Percentiles rank a stretch among this genome's conserved stretches.
Evolutionary conservation across 1,140 invertebrate species (phyloP).

Genomic region (Chlorops oryzae): DNA sequence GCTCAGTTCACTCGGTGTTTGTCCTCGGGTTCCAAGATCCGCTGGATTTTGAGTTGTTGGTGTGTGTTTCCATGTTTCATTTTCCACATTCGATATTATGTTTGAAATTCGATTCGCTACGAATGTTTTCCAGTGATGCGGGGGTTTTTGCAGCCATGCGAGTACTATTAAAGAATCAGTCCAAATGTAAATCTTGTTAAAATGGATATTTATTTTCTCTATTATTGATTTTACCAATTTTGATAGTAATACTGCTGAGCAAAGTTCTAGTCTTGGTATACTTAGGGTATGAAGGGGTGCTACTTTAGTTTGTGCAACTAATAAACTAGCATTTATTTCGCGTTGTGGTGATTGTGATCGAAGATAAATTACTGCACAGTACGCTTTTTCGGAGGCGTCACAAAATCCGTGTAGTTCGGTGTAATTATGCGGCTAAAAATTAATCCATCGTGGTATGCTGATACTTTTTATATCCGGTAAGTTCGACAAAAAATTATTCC

Average conservation of each 20-base stretch:
- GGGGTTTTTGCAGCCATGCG: too few relatives aligned
- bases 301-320: constrained; percentile 29
- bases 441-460: background rate
- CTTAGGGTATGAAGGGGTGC: constrained; percentile 34
- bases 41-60: too few relatives aligned
- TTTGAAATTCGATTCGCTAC: too few relatives aligned
- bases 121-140: too few relatives aligned
- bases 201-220: too few relatives aligned
- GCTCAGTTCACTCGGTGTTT: too few relatives aligned
- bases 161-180: too few relatives aligned
- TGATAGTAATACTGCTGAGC: background rate
- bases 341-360: background rate
- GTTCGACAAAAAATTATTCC: background rate
- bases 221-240: background rate
- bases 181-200: too few relatives aligned
- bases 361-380: constrained; percentile 28
- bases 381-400: constrained; percentile 37
- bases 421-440: background rate
- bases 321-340: background rate
- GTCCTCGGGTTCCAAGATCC: too few relatives aligned
- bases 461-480: background rate
- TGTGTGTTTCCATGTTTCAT: too few relatives aligned
- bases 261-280: constrained; percentile 44
- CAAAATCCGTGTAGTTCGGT: constrained; percentile 28
- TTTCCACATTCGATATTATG: too few relatives aligned